Conservation (phyloP, 2,797 vertebrate species). For the Acanthurus tractus region DNA sequence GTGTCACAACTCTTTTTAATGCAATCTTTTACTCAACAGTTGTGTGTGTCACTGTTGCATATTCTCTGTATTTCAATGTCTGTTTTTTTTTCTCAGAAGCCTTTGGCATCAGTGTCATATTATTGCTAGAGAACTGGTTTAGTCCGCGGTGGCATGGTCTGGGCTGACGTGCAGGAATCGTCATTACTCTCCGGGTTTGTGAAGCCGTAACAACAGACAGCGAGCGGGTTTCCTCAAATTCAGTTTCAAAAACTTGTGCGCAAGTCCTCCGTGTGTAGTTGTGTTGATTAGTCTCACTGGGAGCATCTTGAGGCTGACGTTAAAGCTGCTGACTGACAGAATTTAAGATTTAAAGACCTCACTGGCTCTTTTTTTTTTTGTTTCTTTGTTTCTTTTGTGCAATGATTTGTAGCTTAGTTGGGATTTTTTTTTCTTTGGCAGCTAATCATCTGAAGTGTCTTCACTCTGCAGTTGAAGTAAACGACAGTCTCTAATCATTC, state of each 20-base stretch:
- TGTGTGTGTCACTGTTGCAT: constrained; percentile 54
- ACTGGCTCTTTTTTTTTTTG: constrained; percentile 31
- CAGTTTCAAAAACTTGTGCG: constrained; percentile 4
- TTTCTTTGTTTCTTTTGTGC: constrained; percentile 56
- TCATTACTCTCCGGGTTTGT: constrained; percentile 12
- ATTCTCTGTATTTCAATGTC: constrained; percentile 50
- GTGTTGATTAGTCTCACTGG: constrained; percentile 44
- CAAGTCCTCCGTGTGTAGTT: constrained; percentile 20
- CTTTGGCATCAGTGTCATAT: constrained; percentile 34
- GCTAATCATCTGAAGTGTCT: constrained; percentile 75
- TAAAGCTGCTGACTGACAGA: constrained; percentile 28
- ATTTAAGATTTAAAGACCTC: constrained; percentile 44
- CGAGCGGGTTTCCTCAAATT: constrained; percentile 5
- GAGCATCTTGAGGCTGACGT: constrained; percentile 31
- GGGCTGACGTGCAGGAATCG: constrained; percentile 43
- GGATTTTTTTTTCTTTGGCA: constrained; percentile 71
- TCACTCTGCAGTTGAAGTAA: constrained; percentile 58
- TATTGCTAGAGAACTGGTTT: constrained; percentile 41
- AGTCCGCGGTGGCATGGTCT: constrained; percentile 61
- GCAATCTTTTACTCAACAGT: constrained; percentile 48
- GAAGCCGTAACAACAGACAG: constrained; percentile 31
- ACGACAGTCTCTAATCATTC: constrained; percentile 74
- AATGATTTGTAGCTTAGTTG: constrained; percentile 65
- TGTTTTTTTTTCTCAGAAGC: constrained; percentile 37
- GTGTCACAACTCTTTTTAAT: constrained; percentile 64